These are phyloP conservation scores for Anastrepha ludens DNA, from an alignment of 1,140 invertebrate genomes.

Conservation along the genomic window DNA sequence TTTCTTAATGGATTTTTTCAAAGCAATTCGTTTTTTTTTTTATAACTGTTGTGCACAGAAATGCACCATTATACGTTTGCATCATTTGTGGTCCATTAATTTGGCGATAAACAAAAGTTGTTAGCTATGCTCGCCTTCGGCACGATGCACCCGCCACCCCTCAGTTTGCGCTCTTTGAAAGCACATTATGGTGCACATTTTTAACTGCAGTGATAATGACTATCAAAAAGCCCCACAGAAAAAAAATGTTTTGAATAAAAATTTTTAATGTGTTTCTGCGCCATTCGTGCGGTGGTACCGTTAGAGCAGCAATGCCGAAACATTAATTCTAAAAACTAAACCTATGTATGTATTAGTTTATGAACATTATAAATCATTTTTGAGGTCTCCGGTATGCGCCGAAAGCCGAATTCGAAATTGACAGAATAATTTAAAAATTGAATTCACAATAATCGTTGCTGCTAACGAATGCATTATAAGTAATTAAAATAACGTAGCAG, in stretches of 20 bases:
- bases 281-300: background rate
- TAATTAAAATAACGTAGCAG: background rate
- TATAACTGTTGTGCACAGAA: background rate
- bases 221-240: background rate
- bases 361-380: conserved; percentile 9
- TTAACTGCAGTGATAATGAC: conserved; percentile 30
- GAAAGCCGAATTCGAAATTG: background rate
- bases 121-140: background rate
- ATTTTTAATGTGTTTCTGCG: background rate
- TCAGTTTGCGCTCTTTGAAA: background rate
- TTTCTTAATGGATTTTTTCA: background rate
- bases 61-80: conserved; percentile 36
- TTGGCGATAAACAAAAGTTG: conserved; percentile 16
- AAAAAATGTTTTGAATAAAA: background rate
- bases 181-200: background rate
- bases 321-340: background rate
- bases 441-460: background rate
- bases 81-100: conserved; percentile 22
- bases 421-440: background rate
- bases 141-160: background rate
- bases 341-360: background rate
- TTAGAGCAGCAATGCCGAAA: background rate
- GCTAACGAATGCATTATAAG: background rate
- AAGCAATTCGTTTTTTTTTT: background rate
- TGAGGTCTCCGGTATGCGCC: background rate